A percentile compares a stretch with the other conserved stretches of the same genome.
Conservation (phyloP, 2,113 vertebrate genomes). For the Dipodomys spectabilis region DNA sequence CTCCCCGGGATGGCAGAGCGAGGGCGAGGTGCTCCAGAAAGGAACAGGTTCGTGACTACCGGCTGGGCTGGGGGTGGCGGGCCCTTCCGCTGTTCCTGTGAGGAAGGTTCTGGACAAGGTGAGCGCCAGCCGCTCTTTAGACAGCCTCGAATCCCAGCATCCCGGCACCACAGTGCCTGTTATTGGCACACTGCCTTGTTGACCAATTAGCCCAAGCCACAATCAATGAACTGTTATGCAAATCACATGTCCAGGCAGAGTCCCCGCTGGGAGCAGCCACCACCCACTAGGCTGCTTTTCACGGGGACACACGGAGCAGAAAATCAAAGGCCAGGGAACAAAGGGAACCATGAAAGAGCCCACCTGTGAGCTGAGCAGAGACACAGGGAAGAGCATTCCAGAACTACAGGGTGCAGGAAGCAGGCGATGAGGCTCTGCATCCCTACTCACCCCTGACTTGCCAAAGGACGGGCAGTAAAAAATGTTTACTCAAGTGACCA, state of each 20-base stretch:
- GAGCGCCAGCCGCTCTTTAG: not conserved
- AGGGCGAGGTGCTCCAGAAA: not conserved
- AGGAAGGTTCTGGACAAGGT: not conserved
- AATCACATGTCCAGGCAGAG: not conserved
- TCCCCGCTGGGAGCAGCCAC: not conserved
- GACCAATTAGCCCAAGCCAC: constrained; percentile 54
- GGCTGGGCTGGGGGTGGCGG: rapidly evolving
- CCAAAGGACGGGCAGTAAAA: too few species aligned
- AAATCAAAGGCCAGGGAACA: not conserved
- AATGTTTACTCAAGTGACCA: too few species aligned
- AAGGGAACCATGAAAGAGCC: not conserved
- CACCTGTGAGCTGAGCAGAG: not conserved
- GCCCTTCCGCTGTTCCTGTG: not conserved
- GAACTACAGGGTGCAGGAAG: not conserved
- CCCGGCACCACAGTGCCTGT: not conserved
- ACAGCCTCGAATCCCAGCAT: not conserved
- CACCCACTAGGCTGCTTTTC: not conserved
- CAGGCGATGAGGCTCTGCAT: not conserved
- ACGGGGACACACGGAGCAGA: not conserved
- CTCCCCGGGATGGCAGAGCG: not conserved
- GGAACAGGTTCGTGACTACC: not conserved
- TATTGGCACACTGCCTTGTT: not conserved
- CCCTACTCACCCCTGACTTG: too few species aligned
- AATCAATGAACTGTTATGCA: constrained; percentile 36
- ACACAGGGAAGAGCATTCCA: not conserved